Evolutionary conservation across 30 jellyfish, hydroid and myxozoan species (phyloP), one percentile per base, ranked within the genome.

Genomic region (Aurelia aurita): DNA sequence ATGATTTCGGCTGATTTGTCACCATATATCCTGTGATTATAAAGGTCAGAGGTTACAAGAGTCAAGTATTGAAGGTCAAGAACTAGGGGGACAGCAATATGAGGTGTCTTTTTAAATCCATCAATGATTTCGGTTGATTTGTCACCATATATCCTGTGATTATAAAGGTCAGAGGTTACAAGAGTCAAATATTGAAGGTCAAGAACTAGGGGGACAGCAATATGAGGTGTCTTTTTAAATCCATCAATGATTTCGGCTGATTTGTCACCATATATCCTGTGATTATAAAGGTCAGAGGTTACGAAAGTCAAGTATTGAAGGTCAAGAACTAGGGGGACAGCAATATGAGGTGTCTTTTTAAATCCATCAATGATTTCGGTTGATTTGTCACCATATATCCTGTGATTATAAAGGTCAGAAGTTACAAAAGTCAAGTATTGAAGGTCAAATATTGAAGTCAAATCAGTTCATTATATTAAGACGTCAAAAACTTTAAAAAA

Each of bases 31-130:
- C 99, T 93, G 22, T 19, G 20, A 53, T 18, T n/a, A 63, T 49
- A 18, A 80, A 20, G 7, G 16, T 26, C 57, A 6, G 32, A n/a
- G n/a, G n/a, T n/a, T n/a, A n/a, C n/a, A n/a, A n/a, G n/a, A 34
- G 16, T 15, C 9, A 8, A 64, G 46, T 7, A 22, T 15, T 26
- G 16, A 22, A 26, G 19, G 19, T 93, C 88, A 63, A 87, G 90
- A 29, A 93, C 97, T 60, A 93, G 71, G 9, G 99, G 99, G 18
- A 93, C 92, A 19, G 97, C 99, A 49, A 93, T 94, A 64, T 87
- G 96, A 3, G 99, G 99, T 45, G 99, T 93, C 85, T 93, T 93
- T 68, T 93, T 93, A 94, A 93, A 79, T 18, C 99, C 99, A 43
- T 93, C 99, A 53, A 93, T 93, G 26, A 93, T 85, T 82, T 93